Conservation (phyloP, 2,113 vertebrate genomes). For the Sarotherodon lohbergeri region DNA sequence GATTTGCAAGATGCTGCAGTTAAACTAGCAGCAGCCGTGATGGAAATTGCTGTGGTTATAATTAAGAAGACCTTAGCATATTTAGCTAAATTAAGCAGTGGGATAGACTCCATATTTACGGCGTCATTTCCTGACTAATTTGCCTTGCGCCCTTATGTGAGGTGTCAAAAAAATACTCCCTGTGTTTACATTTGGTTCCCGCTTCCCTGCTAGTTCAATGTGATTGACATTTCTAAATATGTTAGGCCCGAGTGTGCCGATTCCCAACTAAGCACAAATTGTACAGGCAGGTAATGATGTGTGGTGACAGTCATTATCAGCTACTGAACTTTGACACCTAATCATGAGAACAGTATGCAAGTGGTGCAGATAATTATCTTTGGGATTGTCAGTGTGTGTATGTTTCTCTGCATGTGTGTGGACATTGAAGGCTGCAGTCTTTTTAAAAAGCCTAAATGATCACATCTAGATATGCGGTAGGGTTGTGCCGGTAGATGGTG, state of each 20-base stretch:
- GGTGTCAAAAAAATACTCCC: background rate
- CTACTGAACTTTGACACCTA: slow-evolving; percentile 33
- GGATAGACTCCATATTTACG: slow-evolving; percentile 24
- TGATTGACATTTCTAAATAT: slow-evolving; percentile 34
- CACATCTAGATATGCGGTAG: background rate
- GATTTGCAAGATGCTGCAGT: slow-evolving; percentile 27
- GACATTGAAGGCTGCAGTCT: background rate
- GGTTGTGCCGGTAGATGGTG: background rate
- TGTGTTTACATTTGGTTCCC: background rate
- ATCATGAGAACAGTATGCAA: slow-evolving; percentile 46
- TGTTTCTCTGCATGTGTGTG: background rate
- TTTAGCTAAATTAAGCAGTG: slow-evolving; percentile 54
- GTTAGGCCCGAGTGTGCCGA: background rate
- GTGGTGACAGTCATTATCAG: slow-evolving; percentile 18
- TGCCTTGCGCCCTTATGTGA: background rate
- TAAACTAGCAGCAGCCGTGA: slow-evolving; percentile 13
- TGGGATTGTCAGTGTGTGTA: background rate
- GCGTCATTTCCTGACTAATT: slow-evolving; percentile 8
- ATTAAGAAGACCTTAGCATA: slow-evolving; percentile 64
- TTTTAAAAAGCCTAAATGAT: background rate
- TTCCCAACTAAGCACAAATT: slow-evolving; percentile 1
- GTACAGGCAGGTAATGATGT: background rate
- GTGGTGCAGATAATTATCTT: slow-evolving; percentile 37
- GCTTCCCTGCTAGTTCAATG: background rate
- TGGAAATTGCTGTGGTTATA: slow-evolving; percentile 42